Percentiles rank a stretch among this genome's conserved stretches.
Evolutionary conservation across 1,140 invertebrate species (phyloP).

Genomic region (Lepidurus arcticus): DNA sequence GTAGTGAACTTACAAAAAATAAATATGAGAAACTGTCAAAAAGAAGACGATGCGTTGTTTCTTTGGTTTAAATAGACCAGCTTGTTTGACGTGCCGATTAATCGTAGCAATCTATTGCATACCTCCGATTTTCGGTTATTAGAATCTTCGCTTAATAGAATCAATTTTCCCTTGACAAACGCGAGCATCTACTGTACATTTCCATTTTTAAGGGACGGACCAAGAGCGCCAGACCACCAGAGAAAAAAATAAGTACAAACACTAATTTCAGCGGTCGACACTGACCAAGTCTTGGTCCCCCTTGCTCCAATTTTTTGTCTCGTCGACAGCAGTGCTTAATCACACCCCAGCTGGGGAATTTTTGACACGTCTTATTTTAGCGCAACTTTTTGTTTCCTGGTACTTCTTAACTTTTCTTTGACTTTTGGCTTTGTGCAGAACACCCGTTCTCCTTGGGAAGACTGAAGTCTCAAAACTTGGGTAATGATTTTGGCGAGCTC

Average conservation of each 20-base stretch:
- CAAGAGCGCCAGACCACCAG: neutral
- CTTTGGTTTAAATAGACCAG: too few relatives aligned
- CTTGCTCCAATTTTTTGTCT: neutral
- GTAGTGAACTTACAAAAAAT: too few relatives aligned
- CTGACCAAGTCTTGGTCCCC: neutral
- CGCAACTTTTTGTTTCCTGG: neutral
- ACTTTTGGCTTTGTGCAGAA: neutral
- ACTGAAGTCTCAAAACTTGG: neutral
- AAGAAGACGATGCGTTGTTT: too few relatives aligned
- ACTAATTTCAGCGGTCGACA: neutral
- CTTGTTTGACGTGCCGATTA: too few relatives aligned
- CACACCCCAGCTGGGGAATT: neutral
- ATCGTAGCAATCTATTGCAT: too few relatives aligned
- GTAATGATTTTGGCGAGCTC: slow-evolving; percentile 18
- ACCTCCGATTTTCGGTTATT: too few relatives aligned
- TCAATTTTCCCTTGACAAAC: too few relatives aligned
- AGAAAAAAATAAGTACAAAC: neutral
- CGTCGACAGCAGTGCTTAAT: neutral
- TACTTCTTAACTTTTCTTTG: slow-evolving; percentile 7
- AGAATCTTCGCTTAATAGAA: too few relatives aligned
- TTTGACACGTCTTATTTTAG: neutral
- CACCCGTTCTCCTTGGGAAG: neutral
- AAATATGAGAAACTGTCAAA: too few relatives aligned
- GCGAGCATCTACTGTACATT: too few relatives aligned
- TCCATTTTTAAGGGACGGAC: too few relatives aligned